Evolutionary conservation across 2,888 invertebrate genomes (phyloP).

Genomic region (Athalia cordata): DNA sequence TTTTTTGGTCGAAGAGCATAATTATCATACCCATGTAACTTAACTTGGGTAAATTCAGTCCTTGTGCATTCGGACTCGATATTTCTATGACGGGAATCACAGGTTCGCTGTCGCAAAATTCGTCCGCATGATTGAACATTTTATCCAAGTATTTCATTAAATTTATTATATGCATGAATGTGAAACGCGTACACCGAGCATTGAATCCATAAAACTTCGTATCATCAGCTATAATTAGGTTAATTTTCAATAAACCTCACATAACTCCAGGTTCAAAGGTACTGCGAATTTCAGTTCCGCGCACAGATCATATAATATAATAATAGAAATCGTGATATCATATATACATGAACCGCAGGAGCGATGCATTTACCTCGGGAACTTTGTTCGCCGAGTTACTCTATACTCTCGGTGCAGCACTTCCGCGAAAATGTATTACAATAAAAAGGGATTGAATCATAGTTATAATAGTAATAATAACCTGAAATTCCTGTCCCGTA

Average conservation of each 20-base stretch:
- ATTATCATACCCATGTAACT: no score
- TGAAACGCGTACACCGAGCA: background rate
- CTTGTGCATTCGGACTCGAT: no score
- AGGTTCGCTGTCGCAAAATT: no score
- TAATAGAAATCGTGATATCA: background rate
- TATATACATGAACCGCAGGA: background rate
- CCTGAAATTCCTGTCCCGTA: background rate
- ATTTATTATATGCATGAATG: background rate
- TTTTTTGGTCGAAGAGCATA: no score
- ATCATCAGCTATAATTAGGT: slow-evolving; percentile 30
- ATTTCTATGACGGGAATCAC: no score
- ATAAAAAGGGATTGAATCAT: background rate
- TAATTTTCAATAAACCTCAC: slow-evolving; percentile 31
- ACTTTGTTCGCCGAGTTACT: background rate
- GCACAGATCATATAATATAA: slow-evolving; percentile 4
- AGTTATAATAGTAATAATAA: background rate
- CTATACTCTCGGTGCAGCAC: no score
- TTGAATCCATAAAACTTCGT: slow-evolving; percentile 4
- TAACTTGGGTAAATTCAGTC: no score
- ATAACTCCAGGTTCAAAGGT: background rate
- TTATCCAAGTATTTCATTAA: no score
- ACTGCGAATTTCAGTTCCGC: background rate
- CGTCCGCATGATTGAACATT: no score
- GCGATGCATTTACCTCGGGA: slow-evolving; percentile 6
- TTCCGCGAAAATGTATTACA: background rate